A percentile compares a stretch with the other conserved stretches of the same genome.
Evolutionary conservation across 2,113 vertebrate species (phyloP).

Genomic region (Nyctibius bracteatus): DNA sequence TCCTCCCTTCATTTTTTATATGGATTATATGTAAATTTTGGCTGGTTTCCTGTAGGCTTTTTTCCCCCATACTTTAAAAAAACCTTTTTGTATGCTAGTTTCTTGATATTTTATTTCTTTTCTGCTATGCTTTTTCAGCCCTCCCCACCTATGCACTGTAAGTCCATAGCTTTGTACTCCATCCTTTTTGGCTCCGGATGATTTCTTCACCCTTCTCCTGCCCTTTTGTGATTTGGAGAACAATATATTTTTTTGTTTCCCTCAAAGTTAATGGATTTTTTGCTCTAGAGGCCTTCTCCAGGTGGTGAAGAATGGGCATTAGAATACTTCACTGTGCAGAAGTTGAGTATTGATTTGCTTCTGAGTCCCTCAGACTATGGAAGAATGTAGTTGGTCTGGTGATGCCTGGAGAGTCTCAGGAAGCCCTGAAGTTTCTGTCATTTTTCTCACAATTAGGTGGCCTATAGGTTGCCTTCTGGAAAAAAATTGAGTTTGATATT

Average conservation of each 20-base stretch:
- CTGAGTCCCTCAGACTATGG: not conserved
- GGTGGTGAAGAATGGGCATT: not conserved
- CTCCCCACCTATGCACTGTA: not conserved
- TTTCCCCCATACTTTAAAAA: fast-evolving
- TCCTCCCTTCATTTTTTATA: not conserved
- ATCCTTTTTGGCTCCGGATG: not conserved
- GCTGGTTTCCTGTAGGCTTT: not conserved
- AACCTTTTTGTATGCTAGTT: not conserved
- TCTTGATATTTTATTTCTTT: not conserved
- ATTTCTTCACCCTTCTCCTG: not conserved
- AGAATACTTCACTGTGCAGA: not conserved
- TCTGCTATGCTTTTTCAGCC: not conserved
- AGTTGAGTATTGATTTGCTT: not conserved
- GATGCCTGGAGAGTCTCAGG: not conserved
- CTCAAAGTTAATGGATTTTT: not conserved
- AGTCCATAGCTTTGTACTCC: fast-evolving
- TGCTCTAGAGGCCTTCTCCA: not conserved
- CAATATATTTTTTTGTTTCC: not conserved
- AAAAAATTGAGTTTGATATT: not conserved
- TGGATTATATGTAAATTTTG: not conserved
- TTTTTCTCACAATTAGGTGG: not conserved
- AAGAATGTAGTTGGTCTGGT: not conserved
- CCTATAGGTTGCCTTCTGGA: not conserved
- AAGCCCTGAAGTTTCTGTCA: not conserved
- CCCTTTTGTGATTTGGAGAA: not conserved